Percentiles rank a stretch among this genome's conserved stretches.
Conservation (phyloP, 1,140 invertebrate species). For the Dysdera silvatica region DNA sequence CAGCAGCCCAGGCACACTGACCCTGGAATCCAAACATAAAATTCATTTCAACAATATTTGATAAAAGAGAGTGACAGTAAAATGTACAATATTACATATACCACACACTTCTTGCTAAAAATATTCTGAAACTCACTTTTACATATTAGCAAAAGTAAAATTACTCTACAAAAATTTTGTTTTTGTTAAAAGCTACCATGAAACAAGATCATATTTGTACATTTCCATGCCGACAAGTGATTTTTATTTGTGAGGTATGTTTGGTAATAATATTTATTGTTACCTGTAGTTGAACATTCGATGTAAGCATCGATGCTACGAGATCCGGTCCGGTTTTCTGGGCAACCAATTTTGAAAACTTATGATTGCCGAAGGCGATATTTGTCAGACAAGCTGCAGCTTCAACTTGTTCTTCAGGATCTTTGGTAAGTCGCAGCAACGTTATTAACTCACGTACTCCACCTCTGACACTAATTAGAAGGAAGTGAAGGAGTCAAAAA, state of each 20-base stretch:
- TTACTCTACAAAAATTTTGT: neutral
- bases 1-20: constrained; percentile 22
- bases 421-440: no score
- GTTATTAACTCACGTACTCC: no score
- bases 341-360: neutral
- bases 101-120: neutral
- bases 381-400: constrained; percentile 17
- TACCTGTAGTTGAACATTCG: constrained; percentile 16
- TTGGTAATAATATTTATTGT: neutral
- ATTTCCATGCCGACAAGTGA: no score
- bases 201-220: neutral
- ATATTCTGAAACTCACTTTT: neutral
- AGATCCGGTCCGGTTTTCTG: constrained; percentile 12
- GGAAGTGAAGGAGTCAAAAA: no score
- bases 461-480: no score
- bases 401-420: constrained; percentile 20
- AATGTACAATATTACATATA: neutral
- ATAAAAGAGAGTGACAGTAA: neutral
- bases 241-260: no score
- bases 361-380: constrained; percentile 14
- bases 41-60: neutral
- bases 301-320: constrained; percentile 2
- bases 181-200: neutral
- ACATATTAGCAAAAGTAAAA: neutral
- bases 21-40: neutral